Evolutionary conservation across 2,888 invertebrate genomes (phyloP), one percentile per base, ranked within the genome.

Genomic region (Chouioia cunea): DNA sequence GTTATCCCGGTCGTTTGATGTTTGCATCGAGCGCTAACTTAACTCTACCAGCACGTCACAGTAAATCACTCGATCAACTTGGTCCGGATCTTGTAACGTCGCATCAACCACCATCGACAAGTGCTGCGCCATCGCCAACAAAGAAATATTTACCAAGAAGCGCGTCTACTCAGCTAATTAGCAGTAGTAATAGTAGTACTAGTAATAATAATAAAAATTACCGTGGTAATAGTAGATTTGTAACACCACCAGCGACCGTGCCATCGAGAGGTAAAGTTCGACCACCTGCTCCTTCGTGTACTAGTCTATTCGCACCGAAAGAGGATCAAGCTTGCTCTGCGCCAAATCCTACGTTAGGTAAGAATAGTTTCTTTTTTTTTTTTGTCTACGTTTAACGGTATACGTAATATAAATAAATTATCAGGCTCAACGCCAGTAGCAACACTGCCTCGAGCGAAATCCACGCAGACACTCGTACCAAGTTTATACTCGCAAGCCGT

Each of bases 51-150:
- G 90, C 93, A 0, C 88, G 93, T 67, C 94, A 95, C 80, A 94
- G 94, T 83, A 94, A 93, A 82, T 94, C 94, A 1, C 85, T 95
- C 75, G 95, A 95, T 84, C 93, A 94, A 77, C 85, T 94, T 90
- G 92, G 77, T 87, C 87, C 91, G 10, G 85, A 84, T 43, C 77
- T 81, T 53, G 72, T 78, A 18, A 82, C 82, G 4, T 74, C 80
- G 47, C 83, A 82, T 20, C 82, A 82, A 1, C 77, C 82, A 36
- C 79, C 79, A 0, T 81, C 83, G 27, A 80, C 82, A 6, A 43
- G 12, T 10, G 12, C 16, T 16, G 43, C 27, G 15, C 20, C 14
- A 2, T 44, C 16, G 36, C 57, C 20, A 18, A 23, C 36, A 12
- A n/a, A 16, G 15, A 83, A 83, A 66, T 83, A 83, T 0, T 76